Base-by-base conservation (phyloP, 2,888 invertebrate genomes). In the Agrotis ipsilon region DNA sequence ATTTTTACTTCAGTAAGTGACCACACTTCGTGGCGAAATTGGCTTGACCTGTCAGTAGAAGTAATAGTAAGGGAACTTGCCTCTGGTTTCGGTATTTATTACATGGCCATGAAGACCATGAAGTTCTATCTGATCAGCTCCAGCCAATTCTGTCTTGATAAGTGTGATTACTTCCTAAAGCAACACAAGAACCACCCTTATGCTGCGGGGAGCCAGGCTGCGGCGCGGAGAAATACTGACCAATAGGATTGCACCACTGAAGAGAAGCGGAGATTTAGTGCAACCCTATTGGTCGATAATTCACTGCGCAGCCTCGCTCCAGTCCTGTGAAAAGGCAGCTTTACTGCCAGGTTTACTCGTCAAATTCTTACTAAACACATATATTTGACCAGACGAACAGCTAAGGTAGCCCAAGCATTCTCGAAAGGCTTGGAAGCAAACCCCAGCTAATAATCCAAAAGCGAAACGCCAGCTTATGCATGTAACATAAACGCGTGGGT, bases 401-500 rank as follows among this genome's bases (percentile, higher is more conserved):
- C 32, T 32, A 57, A 51, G 69, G 19, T 24, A 68, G 19, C 45
- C 68, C 45, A 45, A 13, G 48, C 46, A 21, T 46, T 7, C 39
- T 39, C 39, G 39, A 39, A 59, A 72, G 21, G n/a, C 71, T 14
- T 11, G 58, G 24, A n/a, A 45, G 39, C 57, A 46, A 39, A n/a
- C 48, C 58, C 49, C 1, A 62, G 72, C 74, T 85, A 85, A 65
- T 75, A 58, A 77, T 73, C 39, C 76, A 75, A 85, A 85, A 85
- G 86, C 81, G 81, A 80, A 60, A 74, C 58, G 64, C 73, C 60
- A 73, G 83, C 83, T 81, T 83, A 59, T 80, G 85, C 85, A 85
- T 85, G 85, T 81, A 59, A 72, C n/a, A 70, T 89, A 87, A 86
- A 74, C 84, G 75, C 55, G 83, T 86, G 87, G 89, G 88, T 88